Evolutionary conservation across 2,797 vertebrate genomes (phyloP).

Genomic region (Pseudochromis fuscus): DNA sequence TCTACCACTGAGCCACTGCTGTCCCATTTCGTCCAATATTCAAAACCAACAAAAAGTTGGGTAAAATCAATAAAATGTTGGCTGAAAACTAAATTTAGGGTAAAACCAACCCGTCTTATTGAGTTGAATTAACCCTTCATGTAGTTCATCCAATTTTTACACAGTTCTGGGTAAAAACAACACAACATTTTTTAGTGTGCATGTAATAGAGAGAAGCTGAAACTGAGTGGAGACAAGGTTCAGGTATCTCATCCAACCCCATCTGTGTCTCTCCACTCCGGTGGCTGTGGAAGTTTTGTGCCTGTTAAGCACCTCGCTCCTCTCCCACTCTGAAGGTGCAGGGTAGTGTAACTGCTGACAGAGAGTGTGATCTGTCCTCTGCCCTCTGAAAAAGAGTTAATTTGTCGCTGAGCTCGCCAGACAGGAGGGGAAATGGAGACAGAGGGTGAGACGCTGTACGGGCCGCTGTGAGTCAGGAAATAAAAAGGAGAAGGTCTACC

Average conservation of each 20-base stretch:
- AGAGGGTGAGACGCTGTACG: conserved; percentile 14
- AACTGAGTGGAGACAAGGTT: background rate
- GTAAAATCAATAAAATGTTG: no score
- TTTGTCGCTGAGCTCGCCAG: conserved; percentile 37
- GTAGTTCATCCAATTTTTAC: no score
- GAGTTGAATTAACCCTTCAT: no score
- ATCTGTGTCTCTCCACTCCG: background rate
- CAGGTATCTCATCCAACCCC: conserved; percentile 1
- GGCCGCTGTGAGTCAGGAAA: conserved; percentile 32
- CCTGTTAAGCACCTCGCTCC: conserved; percentile 19
- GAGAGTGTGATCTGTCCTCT: conserved; percentile 25
- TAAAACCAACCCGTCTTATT: no score
- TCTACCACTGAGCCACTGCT: no score
- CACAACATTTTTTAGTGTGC: no score
- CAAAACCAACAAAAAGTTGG: no score
- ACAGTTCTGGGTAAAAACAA: no score
- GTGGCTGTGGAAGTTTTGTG: conserved; percentile 16
- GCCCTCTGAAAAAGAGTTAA: conserved; percentile 51
- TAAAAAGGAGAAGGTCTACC: conserved; percentile 47
- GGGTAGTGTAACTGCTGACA: conserved; percentile 18
- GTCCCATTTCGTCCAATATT: no score
- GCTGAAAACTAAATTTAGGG: no score
- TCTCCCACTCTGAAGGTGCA: background rate
- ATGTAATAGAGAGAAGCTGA: background rate
- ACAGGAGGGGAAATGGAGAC: conserved; percentile 37